These are phyloP conservation scores for Drosophila sproati DNA, from an alignment of 1,140 invertebrate genomes.

Conservation along the genomic window DNA sequence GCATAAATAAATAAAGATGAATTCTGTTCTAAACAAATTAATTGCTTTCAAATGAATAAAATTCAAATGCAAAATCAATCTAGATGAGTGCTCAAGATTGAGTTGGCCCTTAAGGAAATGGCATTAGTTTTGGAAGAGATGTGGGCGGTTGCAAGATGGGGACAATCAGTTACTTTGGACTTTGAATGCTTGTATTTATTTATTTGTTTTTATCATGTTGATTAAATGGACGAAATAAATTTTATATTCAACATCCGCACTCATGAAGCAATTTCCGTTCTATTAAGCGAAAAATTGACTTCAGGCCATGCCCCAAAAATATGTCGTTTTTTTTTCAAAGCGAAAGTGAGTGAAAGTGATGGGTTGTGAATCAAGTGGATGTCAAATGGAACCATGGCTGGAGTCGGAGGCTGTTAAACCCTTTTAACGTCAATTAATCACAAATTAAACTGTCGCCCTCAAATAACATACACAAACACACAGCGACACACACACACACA, in stretches of 20 bases:
- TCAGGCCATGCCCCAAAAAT: slow-evolving; percentile 36
- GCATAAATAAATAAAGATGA: no score
- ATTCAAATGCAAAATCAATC: not conserved
- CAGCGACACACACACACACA: slow-evolving; percentile 9
- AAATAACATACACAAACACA: slow-evolving; percentile 27
- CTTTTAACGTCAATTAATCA: slow-evolving; percentile 83
- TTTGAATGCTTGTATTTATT: slow-evolving; percentile 5
- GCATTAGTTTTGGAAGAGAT: not conserved
- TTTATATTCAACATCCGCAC: slow-evolving; percentile 72
- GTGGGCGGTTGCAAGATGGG: not conserved
- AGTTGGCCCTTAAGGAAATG: not conserved
- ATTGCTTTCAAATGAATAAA: slow-evolving; percentile 2
- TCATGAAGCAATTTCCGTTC: slow-evolving; percentile 75
- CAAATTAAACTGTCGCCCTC: slow-evolving; percentile 75
- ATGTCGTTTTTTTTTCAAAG: not conserved
- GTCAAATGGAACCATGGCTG: slow-evolving; percentile 5
- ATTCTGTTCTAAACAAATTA: not conserved
- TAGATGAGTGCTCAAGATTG: not conserved
- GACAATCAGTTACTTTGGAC: not conserved
- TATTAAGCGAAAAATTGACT: slow-evolving; percentile 64
- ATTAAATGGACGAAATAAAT: slow-evolving; percentile 65
- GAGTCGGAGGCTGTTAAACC: slow-evolving; percentile 61
- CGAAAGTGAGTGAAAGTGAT: slow-evolving; percentile 68
- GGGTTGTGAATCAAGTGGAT: slow-evolving; percentile 53
- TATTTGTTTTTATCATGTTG: slow-evolving; percentile 34